Evolutionary conservation across 2,888 invertebrate genomes (phyloP).

Genomic region (Andrena haemorrhoa): DNA sequence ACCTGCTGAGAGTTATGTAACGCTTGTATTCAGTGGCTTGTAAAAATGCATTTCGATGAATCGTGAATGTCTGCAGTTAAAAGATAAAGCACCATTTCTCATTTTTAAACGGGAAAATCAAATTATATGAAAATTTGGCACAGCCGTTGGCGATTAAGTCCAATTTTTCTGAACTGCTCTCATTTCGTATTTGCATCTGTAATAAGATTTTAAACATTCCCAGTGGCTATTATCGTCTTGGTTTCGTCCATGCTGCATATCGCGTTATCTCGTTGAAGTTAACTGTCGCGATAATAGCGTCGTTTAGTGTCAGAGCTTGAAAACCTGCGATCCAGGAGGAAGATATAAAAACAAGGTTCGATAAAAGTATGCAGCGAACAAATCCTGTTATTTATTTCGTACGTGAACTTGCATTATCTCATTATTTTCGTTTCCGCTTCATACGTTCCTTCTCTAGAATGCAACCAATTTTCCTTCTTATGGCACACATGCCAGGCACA

Average conservation of each 20-base stretch:
- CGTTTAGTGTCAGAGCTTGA: not conserved
- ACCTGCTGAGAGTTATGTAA: not conserved
- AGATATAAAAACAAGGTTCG: constrained; percentile 35
- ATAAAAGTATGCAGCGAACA: constrained; percentile 32
- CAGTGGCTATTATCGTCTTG: constrained; percentile 26
- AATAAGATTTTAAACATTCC: not conserved
- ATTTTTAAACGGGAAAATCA: constrained; percentile 1
- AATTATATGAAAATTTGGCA: constrained; percentile 66
- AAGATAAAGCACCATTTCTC: not conserved
- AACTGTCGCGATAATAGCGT: not conserved
- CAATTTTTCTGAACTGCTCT: not conserved
- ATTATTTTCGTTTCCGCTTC: not conserved
- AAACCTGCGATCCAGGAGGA: not conserved
- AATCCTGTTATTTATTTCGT: constrained; percentile 21
- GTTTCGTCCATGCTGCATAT: not conserved
- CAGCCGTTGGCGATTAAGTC: constrained; percentile 51
- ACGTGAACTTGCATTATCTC: constrained; percentile 32
- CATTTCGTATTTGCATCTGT: not conserved
- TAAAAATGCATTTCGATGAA: not conserved
- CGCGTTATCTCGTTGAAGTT: not conserved
- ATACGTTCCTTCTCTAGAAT: constrained; percentile 27
- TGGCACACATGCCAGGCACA: constrained; percentile 56
- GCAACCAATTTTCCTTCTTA: constrained; percentile 55
- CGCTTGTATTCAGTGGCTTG: not conserved
- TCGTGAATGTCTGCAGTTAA: not conserved